These are phyloP conservation scores for Apodemus sylvaticus DNA, from an alignment of 2,113 vertebrate species.

Conservation along the genomic window DNA sequence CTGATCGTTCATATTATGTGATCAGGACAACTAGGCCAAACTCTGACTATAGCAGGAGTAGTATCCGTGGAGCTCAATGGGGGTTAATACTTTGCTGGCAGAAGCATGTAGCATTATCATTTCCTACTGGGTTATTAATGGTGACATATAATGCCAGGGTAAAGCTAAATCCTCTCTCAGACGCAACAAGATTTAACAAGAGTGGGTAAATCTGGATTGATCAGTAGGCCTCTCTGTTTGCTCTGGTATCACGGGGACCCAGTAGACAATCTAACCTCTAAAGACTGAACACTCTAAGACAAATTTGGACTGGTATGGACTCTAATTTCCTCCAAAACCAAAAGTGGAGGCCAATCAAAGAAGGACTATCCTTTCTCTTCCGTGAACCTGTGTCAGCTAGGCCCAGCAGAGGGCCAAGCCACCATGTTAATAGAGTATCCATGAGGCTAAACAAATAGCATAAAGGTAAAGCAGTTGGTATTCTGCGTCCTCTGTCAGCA, in stretches of 20 bases:
- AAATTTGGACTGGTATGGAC: neutral
- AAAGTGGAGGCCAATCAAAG: neutral
- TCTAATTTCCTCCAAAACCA: neutral
- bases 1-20: neutral
- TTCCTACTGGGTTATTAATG: neutral
- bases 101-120: neutral
- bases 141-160: neutral
- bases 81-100: neutral
- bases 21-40: neutral
- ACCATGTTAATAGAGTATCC: neutral
- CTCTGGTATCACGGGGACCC: neutral
- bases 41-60: neutral
- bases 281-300: neutral
- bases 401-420: neutral
- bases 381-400: neutral
- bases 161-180: constrained; percentile 10
- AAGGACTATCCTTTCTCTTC: neutral
- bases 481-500: neutral
- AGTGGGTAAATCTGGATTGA: neutral
- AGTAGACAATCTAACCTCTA: neutral
- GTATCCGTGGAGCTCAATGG: neutral
- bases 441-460: neutral
- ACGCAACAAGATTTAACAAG: neutral
- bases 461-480: constrained; percentile 6
- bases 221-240: neutral